Base-by-base conservation (phyloP, 2,888 invertebrate genomes). In the Leucoma salicis region DNA sequence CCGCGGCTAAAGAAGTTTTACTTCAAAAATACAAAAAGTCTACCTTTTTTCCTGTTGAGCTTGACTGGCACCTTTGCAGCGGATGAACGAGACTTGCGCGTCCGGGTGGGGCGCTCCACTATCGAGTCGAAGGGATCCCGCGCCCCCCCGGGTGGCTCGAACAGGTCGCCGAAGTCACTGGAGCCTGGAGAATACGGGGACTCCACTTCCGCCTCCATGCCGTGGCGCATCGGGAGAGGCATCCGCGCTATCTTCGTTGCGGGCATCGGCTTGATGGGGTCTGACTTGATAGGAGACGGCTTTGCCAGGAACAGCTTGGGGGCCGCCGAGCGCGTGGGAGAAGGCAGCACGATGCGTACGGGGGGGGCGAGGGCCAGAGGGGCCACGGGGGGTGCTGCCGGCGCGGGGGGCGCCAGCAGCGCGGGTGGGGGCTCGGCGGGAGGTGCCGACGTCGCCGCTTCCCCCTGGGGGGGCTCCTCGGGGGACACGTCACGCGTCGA, bases 131-230 rank as follows among this genome's bases (percentile, higher is more conserved):
- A 94, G 8, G 28, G 11, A 44, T 52, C 58, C 48, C 53, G 61
- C 33, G 36, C 24, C 55, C 52, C 47, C 90, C 75, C 14, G 95
- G 52, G 96, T 36, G 96, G 96, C 78, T 95, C 94, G 83, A 96
- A 96, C 53, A 96, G 91, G 76, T 96, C 96, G 63, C 96, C 96
- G 72, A 95, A 96, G 78, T 96, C 95, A 64, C 94, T 95, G n/a
- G 96, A 95, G 32, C 95, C 96, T 0, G 96, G 96, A 35, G 96
- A 96, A 84, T 97, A 96, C 0, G 97, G 97, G 14, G 96, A 96
- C 33, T 78, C 77, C 57, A 94, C 91, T 54, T 91, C 92, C 34
- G 91, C 91, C 57, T 93, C 94, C 29, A 74, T 64, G 49, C 38
- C 56, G 37, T 51, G 31, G 42, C 54, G 46, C 44, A 77, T 57